Evolutionary conservation across 2,888 invertebrate genomes (phyloP), one percentile per base, ranked within the genome.

Genomic region (Spatulosminthurus flaviceps): DNA sequence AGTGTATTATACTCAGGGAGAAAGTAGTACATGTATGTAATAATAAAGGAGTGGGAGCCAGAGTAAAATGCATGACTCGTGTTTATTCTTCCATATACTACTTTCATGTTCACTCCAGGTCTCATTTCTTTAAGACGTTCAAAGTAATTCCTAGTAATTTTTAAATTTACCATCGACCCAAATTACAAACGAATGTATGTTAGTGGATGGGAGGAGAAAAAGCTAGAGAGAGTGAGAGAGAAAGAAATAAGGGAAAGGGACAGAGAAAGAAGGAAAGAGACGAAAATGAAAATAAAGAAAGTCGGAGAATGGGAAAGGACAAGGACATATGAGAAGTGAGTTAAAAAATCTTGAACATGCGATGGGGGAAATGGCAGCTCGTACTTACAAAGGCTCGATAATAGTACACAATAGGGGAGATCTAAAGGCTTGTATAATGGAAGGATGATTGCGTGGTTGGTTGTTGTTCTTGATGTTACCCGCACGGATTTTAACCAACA

Each of bases 401-500:
- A 51, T 51, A 19, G 51, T 5, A 16, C 51, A 51, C 51, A 19
- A 51, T 51, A 51, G 9, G 2, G 5, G 34, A 34, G 34, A 34
- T 34, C 19, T 51, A 19, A n/a, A 51, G 70, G 21, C 13, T 1
- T 70, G 19, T 73, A 28, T 42, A 28, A 29, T 72, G 51, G 72
- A 22, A 16, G 7, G 60, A 43, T 60, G 73, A 43, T 51, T 60
- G 43, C 43, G n/a, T 73, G 28, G 70, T 21, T 28, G 51, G 13
- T 60, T 60, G 9, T 28, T 67, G 60, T 73, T 43, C 21, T 41
- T 22, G 71, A 42, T 73, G 11, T n/a, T 73, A 60, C 73, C 73
- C 73, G 51, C 60, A 73, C 73, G 60, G 51, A 73, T 60, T 73
- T 29, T 16, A 73, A 21, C 28, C 16, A 29, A 67, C 28, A 72